A percentile compares a stretch with the other conserved stretches of the same genome.
Conservation (phyloP, 2,797 vertebrate genomes). For the Gallinago solitaria region DNA sequence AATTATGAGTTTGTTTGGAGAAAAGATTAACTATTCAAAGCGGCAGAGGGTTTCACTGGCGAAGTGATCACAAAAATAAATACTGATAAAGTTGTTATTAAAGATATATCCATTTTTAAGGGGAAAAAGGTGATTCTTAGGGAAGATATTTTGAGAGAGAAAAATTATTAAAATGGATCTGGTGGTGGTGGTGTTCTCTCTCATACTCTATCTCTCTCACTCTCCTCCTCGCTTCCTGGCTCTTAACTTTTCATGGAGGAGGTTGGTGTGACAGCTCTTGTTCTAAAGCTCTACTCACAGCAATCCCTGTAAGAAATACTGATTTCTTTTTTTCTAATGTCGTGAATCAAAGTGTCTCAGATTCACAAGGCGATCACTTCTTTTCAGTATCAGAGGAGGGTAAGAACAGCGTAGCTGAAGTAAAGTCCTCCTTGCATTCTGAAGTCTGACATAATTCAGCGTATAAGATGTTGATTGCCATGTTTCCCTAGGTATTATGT, state of each 20-base stretch:
- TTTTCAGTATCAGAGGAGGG: background rate
- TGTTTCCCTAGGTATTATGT: background rate
- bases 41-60: background rate
- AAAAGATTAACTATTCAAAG: background rate
- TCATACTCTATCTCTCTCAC: background rate
- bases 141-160: background rate
- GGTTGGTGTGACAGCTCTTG: background rate
- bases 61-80: background rate
- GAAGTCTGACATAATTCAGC: background rate
- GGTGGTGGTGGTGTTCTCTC: background rate
- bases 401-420: background rate
- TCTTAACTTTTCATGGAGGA: background rate
- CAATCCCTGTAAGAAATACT: background rate
- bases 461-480: background rate
- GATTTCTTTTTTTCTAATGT: background rate
- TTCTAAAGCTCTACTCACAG: background rate
- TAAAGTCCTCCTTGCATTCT: background rate
- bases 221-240: background rate
- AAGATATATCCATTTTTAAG: background rate
- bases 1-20: accelerated
- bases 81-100: background rate
- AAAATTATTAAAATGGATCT: background rate
- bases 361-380: background rate
- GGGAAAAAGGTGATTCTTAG: background rate
- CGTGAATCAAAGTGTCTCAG: background rate